Evolutionary conservation across 2,888 invertebrate species (phyloP).

Genomic region (Tachina grossa): DNA sequence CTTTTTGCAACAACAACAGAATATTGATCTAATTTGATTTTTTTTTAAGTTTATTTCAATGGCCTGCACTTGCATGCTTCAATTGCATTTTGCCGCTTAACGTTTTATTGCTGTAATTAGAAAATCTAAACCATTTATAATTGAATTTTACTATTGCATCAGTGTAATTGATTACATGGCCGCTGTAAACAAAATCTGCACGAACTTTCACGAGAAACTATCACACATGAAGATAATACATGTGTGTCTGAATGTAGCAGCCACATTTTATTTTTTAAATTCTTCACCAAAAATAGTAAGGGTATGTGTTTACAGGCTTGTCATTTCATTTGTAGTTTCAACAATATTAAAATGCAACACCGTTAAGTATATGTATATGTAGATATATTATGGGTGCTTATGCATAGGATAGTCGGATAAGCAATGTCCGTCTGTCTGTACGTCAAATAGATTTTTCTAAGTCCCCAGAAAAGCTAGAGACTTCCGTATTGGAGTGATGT

Average conservation of each 20-base stretch:
- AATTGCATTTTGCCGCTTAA: conserved; percentile 13
- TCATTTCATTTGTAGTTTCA: too few species aligned
- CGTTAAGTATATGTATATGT: too few species aligned
- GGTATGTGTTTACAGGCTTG: too few species aligned
- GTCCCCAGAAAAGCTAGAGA: too few species aligned
- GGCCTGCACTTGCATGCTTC: conserved; percentile 19
- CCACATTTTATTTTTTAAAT: not conserved
- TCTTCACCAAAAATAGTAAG: too few species aligned
- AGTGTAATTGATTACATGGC: conserved; percentile 54
- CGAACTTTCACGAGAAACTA: not conserved
- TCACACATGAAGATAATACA: not conserved
- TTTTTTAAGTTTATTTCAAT: conserved; percentile 16
- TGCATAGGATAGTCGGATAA: too few species aligned
- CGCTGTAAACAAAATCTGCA: conserved; percentile 23
- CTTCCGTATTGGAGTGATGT: too few species aligned
- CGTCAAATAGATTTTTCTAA: too few species aligned
- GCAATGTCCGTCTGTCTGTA: too few species aligned
- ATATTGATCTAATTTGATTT: not conserved
- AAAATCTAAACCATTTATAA: conserved; percentile 62
- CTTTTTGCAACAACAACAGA: not conserved
- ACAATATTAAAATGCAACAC: too few species aligned
- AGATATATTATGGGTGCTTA: too few species aligned
- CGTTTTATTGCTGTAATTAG: conserved; percentile 61
- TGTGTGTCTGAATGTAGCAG: not conserved
- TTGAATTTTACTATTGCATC: conserved; percentile 58